phyloP scores from a whole-genome alignment of 2,113 vertebrate species.

The Phodopus roborovskii region DNA sequence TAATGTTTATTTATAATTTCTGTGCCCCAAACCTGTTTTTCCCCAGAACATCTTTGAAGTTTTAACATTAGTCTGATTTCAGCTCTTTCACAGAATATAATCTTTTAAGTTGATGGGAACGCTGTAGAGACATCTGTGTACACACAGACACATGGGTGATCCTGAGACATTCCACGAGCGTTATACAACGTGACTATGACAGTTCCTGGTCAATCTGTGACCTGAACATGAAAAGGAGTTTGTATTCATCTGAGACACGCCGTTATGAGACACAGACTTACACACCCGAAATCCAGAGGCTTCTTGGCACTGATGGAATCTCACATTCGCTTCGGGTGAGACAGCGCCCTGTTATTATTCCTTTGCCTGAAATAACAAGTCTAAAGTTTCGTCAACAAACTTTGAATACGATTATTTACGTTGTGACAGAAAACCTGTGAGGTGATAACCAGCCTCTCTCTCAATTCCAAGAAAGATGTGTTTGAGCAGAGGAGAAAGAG shows the following conservation, averaged over 20 bases:
- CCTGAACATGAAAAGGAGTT: background rate
- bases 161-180: background rate
- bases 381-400: background rate
- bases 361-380: background rate
- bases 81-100: background rate
- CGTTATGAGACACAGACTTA: background rate
- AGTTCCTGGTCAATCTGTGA: background rate
- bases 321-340: background rate
- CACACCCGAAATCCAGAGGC: background rate
- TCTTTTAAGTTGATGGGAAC: background rate
- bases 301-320: background rate
- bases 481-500: background rate
- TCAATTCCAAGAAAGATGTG: background rate
- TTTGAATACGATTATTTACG: background rate
- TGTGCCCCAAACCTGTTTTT: background rate
- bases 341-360: background rate
- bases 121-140: background rate
- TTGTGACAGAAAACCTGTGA: background rate
- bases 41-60: background rate
- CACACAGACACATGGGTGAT: background rate
- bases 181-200: background rate
- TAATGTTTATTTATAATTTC: background rate
- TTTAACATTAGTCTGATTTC: background rate
- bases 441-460: background rate
- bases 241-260: background rate